A percentile compares a stretch with the other conserved stretches of the same genome.
These are phyloP conservation scores for Gonioctena quinquepunctata DNA, from an alignment of 1,140 invertebrate species.

Conservation along the genomic window DNA sequence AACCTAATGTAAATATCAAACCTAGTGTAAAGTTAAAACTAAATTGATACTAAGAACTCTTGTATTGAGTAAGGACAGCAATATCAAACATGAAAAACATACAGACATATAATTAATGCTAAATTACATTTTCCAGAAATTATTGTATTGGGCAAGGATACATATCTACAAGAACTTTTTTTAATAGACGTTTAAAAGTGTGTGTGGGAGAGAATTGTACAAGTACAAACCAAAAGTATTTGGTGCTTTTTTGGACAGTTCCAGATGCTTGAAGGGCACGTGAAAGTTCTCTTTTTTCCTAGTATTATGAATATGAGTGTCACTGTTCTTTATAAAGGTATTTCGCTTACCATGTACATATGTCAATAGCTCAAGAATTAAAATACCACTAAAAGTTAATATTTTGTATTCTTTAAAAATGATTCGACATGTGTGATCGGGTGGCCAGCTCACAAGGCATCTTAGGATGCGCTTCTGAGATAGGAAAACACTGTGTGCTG, in stretches of 20 bases:
- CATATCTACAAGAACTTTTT: neutral
- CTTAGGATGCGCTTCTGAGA: neutral
- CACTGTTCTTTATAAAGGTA: neutral
- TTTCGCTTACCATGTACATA: neutral
- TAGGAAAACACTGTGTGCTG: neutral
- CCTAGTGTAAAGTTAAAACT: too few relatives aligned
- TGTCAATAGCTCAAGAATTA: neutral
- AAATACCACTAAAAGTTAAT: neutral
- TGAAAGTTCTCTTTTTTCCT: neutral
- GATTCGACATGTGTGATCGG: neutral
- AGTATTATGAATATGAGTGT: neutral
- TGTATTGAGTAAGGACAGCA: too few relatives aligned
- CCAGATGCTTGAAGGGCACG: neutral
- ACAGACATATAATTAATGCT: neutral
- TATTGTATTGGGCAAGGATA: neutral
- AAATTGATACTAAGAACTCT: too few relatives aligned
- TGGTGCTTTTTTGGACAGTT: neutral
- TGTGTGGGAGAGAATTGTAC: neutral
- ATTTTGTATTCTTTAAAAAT: slow-evolving; percentile 6
- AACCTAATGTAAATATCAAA: too few relatives aligned
- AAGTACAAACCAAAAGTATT: slow-evolving; percentile 1
- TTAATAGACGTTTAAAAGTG: neutral
- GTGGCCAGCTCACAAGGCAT: neutral
- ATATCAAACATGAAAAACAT: too few relatives aligned
- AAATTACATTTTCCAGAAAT: neutral